Percentiles rank a stretch among this genome's conserved stretches.
Evolutionary conservation across 1,140 invertebrate genomes (phyloP).

Genomic region (Neelides sp.): DNA sequence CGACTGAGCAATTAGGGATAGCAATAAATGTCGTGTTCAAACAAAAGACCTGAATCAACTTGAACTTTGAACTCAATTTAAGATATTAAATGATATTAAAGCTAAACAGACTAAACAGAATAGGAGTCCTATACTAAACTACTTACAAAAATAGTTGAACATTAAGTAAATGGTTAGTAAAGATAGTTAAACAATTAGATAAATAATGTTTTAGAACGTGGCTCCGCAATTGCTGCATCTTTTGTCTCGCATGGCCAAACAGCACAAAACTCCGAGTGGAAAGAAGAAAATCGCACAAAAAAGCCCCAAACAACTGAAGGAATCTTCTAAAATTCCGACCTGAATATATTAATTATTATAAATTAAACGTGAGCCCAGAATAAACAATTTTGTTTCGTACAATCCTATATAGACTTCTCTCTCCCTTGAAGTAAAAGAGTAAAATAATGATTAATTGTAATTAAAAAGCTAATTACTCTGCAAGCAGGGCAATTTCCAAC

Average conservation of each 20-base stretch:
- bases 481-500: slow-evolving; percentile 71
- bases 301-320: slow-evolving; percentile 65
- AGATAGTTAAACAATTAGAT: too few species aligned
- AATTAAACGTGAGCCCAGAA: background rate
- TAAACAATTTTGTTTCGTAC: background rate
- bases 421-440: too few species aligned
- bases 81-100: too few species aligned
- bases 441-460: background rate
- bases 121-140: too few species aligned
- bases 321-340: slow-evolving; percentile 69
- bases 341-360: slow-evolving; percentile 35
- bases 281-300: slow-evolving; percentile 74
- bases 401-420: too few species aligned
- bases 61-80: too few species aligned
- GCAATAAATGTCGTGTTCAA: too few species aligned
- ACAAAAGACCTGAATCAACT: too few species aligned
- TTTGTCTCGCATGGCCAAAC: slow-evolving; percentile 59
- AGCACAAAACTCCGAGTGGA: slow-evolving; percentile 68
- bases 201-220: slow-evolving; percentile 48
- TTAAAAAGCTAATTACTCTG: slow-evolving; percentile 36
- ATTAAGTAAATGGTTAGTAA: too few species aligned
- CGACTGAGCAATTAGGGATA: too few species aligned
- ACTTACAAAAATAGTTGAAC: too few species aligned
- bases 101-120: too few species aligned
- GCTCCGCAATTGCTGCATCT: slow-evolving; percentile 73